Percentiles rank a stretch among this genome's conserved stretches.
These are phyloP conservation scores for Peromyscus aztecus DNA, from an alignment of 2,797 vertebrate species.

Conservation along the genomic window DNA sequence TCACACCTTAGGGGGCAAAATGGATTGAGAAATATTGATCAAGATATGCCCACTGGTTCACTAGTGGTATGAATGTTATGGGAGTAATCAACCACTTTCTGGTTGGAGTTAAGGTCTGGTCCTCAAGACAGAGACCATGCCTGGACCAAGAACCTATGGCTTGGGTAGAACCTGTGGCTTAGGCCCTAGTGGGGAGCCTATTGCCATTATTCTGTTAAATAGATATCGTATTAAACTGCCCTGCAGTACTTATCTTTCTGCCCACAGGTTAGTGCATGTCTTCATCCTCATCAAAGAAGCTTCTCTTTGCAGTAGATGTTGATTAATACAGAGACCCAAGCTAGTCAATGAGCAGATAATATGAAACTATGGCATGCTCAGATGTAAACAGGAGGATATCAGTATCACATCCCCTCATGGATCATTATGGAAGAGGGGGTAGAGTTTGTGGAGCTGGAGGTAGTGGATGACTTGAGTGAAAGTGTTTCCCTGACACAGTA, in stretches of 20 bases:
- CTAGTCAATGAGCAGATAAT: not conserved
- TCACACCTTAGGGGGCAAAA: not conserved
- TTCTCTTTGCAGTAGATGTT: not conserved
- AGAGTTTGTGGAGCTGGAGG: not conserved
- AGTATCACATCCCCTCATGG: not conserved
- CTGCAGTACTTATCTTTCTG: not conserved
- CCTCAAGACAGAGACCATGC: not conserved
- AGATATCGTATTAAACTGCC: not conserved
- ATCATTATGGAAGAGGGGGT: not conserved
- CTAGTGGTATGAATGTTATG: not conserved
- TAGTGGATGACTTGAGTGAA: not conserved
- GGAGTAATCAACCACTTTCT: not conserved
- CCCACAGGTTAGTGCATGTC: not conserved
- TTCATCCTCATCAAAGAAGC: not conserved
- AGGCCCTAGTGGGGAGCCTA: too few relatives aligned
- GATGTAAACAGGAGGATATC: not conserved
- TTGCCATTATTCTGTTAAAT: not conserved
- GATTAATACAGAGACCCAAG: not conserved
- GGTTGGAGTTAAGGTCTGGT: not conserved
- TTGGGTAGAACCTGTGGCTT: not conserved
- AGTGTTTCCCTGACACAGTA: not conserved
- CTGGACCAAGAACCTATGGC: not conserved
- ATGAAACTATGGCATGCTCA: not conserved
- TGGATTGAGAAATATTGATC: not conserved
- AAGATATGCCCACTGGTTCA: not conserved